Evolutionary conservation across 1,140 invertebrate species (phyloP).

Genomic region (Zaprionus camerounensis): DNA sequence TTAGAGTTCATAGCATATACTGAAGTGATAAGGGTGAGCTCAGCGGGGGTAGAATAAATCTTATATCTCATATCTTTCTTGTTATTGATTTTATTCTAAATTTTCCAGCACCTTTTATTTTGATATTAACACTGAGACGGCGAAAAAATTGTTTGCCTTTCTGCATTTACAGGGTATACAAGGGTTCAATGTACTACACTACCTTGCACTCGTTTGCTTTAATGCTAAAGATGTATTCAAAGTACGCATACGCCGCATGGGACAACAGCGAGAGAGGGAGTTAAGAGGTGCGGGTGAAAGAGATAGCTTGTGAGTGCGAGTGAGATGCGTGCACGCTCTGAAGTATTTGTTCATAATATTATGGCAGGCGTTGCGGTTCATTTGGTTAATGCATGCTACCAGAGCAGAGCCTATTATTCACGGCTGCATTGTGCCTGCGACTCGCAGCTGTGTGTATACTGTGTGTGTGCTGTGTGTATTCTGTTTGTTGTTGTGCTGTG

Average conservation of each 20-base stretch:
- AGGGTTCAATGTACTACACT: too few relatives aligned
- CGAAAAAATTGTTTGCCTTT: too few relatives aligned
- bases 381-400: conserved; percentile 77
- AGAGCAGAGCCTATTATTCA: conserved; percentile 68
- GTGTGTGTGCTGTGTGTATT: conserved; percentile 2
- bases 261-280: conserved; percentile 9
- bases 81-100: too few relatives aligned
- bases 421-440: conserved; percentile 60
- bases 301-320: neutral
- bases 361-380: conserved; percentile 73
- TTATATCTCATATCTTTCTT: too few relatives aligned
- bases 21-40: too few relatives aligned
- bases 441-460: conserved; percentile 34
- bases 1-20: too few relatives aligned
- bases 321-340: conserved; percentile 26
- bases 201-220: neutral
- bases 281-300: neutral
- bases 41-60: too few relatives aligned
- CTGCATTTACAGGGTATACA: conserved; percentile 8
- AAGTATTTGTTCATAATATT: conserved; percentile 57
- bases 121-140: too few relatives aligned
- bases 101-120: too few relatives aligned
- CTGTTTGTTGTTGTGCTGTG: conserved; percentile 8
- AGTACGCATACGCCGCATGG: conserved; percentile 61
- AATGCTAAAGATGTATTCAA: conserved; percentile 28